Percentiles rank a stretch among this genome's conserved stretches.
These are phyloP conservation scores for Uropetala carovei DNA, from an alignment of 2,888 invertebrate species.

Conservation along the genomic window DNA sequence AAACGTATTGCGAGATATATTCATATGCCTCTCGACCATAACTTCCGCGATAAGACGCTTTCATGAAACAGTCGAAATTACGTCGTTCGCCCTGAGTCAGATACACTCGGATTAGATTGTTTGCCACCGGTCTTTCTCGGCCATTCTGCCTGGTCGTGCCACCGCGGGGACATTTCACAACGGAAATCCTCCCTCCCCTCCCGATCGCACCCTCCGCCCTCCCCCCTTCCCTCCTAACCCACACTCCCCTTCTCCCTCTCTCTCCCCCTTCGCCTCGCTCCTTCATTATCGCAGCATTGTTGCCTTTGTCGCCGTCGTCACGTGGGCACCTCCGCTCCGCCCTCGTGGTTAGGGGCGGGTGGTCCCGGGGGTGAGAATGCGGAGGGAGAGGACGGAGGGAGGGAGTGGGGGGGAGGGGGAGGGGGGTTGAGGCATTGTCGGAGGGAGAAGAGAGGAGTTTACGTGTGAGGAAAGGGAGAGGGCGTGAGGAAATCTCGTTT, in stretches of 20 bases:
- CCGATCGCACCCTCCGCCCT: neutral
- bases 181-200: neutral
- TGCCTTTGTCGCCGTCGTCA: constrained; percentile 60
- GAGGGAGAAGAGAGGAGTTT: neutral
- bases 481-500: constrained; percentile 64
- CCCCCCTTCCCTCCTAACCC: neutral
- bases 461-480: neutral
- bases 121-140: constrained; percentile 24
- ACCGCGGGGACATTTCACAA: constrained; percentile 31
- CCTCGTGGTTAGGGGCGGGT: constrained; percentile 20
- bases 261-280: neutral
- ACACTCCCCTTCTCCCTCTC: neutral
- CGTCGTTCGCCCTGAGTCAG: constrained; percentile 1
- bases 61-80: constrained; percentile 25
- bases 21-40: neutral
- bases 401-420: neutral
- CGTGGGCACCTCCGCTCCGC: constrained; percentile 56
- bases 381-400: neutral
- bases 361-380: neutral
- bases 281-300: constrained; percentile 64
- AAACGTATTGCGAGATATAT: neutral
- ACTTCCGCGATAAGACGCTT: constrained; percentile 6
- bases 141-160: constrained; percentile 4
- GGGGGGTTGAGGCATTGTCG: neutral
- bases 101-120: constrained; percentile 19